phyloP scores from a whole-genome alignment of 2,797 vertebrate species.

The Cheirogaleus major region DNA sequence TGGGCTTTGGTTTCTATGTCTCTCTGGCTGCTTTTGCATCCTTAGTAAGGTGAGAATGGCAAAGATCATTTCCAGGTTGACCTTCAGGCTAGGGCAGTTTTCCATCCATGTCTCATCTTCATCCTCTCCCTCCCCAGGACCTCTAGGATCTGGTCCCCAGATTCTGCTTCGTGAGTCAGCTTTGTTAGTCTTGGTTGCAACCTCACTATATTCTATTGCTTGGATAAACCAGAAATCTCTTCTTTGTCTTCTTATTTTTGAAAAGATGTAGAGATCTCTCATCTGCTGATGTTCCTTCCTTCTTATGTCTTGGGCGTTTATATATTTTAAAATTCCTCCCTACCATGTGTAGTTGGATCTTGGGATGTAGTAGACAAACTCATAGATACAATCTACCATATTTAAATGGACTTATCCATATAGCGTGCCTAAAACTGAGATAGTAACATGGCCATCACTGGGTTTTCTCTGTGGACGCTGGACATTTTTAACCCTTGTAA shows the following conservation, averaged over 20 bases:
- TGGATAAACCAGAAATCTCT: neutral
- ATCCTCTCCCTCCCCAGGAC: neutral
- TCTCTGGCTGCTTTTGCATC: neutral
- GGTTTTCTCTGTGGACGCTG: neutral
- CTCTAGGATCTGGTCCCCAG: neutral
- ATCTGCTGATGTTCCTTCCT: neutral
- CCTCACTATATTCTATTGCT: neutral
- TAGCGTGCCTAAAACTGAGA: neutral
- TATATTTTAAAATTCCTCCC: neutral
- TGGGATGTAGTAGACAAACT: neutral
- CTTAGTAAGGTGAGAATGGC: neutral
- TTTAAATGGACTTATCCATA: neutral
- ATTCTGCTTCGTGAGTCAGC: neutral
- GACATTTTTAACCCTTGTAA: neutral
- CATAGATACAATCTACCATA: neutral
- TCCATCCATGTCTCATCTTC: neutral
- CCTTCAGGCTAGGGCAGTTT: neutral
- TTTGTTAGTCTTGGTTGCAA: neutral
- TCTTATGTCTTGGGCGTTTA: neutral
- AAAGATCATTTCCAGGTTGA: neutral
- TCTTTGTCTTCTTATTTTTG: neutral
- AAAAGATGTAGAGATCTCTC: neutral
- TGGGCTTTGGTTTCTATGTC: neutral
- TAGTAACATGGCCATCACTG: neutral
- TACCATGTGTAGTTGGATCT: neutral